Evolutionary conservation across 2,113 vertebrate species (phyloP).

Genomic region (Todiramphus chloris): DNA sequence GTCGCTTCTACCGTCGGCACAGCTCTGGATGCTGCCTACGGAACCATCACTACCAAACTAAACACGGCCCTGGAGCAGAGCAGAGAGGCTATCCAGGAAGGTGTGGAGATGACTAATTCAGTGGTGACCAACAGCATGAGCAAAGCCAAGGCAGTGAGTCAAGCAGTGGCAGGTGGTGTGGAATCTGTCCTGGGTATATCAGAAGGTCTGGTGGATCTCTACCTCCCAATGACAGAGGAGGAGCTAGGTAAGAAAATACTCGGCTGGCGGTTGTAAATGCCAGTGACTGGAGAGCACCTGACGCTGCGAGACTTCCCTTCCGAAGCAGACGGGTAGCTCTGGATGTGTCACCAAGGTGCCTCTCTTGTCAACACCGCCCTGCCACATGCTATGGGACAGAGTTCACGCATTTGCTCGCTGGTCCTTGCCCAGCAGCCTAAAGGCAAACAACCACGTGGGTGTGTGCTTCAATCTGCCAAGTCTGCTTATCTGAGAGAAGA

Average conservation of each 20-base stretch:
- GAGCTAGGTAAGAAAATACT: conserved; percentile 85
- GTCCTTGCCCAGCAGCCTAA: neutral
- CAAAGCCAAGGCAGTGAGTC: conserved; percentile 83
- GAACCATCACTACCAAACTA: conserved; percentile 79
- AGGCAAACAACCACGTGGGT: neutral
- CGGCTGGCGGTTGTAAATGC: neutral
- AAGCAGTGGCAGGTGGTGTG: conserved; percentile 86
- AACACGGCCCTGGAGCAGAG: conserved; percentile 60
- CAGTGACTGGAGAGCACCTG: conserved; percentile 35
- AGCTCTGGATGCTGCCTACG: conserved; percentile 82
- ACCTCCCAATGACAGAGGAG: conserved; percentile 84
- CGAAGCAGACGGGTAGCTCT: conserved; percentile 19
- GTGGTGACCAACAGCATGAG: conserved; percentile 79
- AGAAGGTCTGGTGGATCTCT: conserved; percentile 86
- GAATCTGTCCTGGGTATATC: conserved; percentile 82
- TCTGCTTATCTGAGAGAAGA: neutral
- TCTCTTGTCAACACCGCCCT: neutral
- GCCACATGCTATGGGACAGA: neutral
- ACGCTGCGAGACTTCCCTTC: neutral
- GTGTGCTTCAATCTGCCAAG: neutral
- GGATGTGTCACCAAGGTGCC: neutral
- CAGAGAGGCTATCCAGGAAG: conserved; percentile 76
- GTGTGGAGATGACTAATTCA: conserved; percentile 80
- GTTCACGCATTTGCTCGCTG: neutral
- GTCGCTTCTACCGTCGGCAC: conserved; percentile 81